Base-by-base conservation (phyloP, 2,113 vertebrate genomes). In the Spermophilus dauricus region DNA sequence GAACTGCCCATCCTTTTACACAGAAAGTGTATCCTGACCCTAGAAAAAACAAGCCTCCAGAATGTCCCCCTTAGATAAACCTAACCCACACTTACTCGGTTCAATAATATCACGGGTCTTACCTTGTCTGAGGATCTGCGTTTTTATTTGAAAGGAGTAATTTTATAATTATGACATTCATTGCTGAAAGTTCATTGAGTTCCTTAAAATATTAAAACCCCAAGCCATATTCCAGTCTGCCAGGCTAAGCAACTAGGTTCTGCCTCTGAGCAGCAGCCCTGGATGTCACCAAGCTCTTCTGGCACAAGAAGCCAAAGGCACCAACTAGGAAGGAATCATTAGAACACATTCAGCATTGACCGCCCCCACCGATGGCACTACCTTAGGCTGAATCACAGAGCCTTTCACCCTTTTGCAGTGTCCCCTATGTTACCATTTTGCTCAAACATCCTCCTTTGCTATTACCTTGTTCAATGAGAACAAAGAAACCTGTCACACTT, bases 301-400 rank as follows among this genome's bases (percentile, higher is more conserved):
- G 11, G 69, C 2, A 13, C 24, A 28, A 88, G 39, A 78, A 53
- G 13, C 2, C 18, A 14, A 58, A 58, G 53, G 17, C 56, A 56
- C 53, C 16, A 58, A 13, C 48, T 13, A 12, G 6, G 56, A 58
- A 58, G 18, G 56, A 18, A 58, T 20, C 1, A 5, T 58, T 18
- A 58, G 56, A 56, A 17, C 53, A 1, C 5, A 58, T 24, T 6
- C 5, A 14, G 11, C 37, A 22, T 18, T 82, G 32, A n/a, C 13
- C 17, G 0, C 14, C 51, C 4, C 32, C 32, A 42, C 5, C 3
- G 4, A 10, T 42, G 30, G 51, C 2, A 34, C 24, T 32, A 45
- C 51, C 22, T 63, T 14, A 51, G 8, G 9, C 1, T 87, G 13
- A 70, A 42, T 10, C 30, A 80, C 20, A 70, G 87, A 48, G 72